Evolutionary conservation across 2,113 vertebrate genomes (phyloP).

Genomic region (Caloenas nicobarica): DNA sequence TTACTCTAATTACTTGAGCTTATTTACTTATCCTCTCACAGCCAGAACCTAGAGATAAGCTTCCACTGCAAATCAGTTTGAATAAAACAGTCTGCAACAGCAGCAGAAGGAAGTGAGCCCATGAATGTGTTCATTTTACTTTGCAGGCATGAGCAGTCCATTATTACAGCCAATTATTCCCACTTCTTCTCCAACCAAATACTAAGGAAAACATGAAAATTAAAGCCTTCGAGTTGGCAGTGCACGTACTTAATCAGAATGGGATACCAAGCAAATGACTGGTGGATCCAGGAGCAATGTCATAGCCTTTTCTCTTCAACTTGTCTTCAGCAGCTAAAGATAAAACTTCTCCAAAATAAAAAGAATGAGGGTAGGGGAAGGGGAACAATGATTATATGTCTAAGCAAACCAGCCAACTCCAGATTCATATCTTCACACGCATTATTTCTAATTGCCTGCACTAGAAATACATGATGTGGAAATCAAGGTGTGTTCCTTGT

Average conservation of each 20-base stretch:
- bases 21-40: slow-evolving; percentile 46
- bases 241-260: not conserved
- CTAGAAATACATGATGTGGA: not conserved
- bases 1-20: slow-evolving; percentile 39
- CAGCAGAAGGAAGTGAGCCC: slow-evolving; percentile 13
- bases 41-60: slow-evolving; percentile 43
- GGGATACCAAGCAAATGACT: not conserved
- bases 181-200: slow-evolving; percentile 33
- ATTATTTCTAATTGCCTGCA: not conserved
- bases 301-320: not conserved
- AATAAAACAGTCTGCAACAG: slow-evolving; percentile 9
- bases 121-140: slow-evolving; percentile 38
- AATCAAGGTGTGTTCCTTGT: not conserved
- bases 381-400: not conserved
- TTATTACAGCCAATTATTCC: slow-evolving; percentile 38
- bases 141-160: slow-evolving; percentile 10
- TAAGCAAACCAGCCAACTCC: not conserved
- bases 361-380: not conserved
- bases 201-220: slow-evolving; percentile 29
- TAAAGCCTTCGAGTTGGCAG: not conserved
- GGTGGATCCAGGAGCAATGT: not conserved
- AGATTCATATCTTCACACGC: not conserved
- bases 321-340: not conserved
- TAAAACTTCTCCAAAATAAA: not conserved
- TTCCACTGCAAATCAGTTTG: slow-evolving; percentile 31